A percentile compares a stretch with the other conserved stretches of the same genome.
phyloP scores from a whole-genome alignment of 2,797 vertebrate genomes.

The Aplochiton taeniatus region DNA sequence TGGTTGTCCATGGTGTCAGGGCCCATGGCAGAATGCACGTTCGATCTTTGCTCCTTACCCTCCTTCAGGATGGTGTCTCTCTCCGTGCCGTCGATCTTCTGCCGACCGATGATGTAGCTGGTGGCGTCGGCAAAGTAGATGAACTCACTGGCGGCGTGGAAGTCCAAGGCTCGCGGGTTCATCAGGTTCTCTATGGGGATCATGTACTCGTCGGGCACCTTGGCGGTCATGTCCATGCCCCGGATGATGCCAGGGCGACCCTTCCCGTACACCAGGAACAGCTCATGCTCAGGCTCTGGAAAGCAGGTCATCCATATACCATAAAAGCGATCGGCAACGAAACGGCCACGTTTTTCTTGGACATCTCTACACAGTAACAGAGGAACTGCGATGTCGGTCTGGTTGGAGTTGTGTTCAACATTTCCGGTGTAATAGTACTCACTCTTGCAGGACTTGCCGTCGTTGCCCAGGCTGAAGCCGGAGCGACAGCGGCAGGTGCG shows the following conservation, averaged over 20 bases:
- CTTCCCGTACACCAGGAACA: conserved; percentile 95
- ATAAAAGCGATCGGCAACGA: background rate
- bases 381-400: too few relatives aligned
- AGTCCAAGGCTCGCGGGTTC: conserved; percentile 95
- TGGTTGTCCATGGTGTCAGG: background rate
- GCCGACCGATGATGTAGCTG: conserved; percentile 93
- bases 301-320: background rate
- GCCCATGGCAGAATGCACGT: too few relatives aligned
- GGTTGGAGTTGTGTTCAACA: too few relatives aligned
- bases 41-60: conserved; percentile 63
- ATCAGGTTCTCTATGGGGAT: conserved; percentile 98
- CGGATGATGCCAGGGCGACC: conserved; percentile 95
- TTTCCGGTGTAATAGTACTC: conserved; percentile 58
- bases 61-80: conserved; percentile 93
- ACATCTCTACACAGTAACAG: too few relatives aligned
- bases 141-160: conserved; percentile 90
- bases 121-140: conserved; percentile 98
- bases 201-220: conserved; percentile 95
- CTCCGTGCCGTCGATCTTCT: conserved; percentile 95
- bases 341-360: too few relatives aligned
- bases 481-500: conserved; percentile 96
- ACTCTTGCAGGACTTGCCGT: conserved; percentile 98
- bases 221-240: conserved; percentile 95
- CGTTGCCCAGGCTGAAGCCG: conserved; percentile 94
- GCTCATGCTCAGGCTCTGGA: conserved; percentile 92